Percentiles rank a stretch among this genome's conserved stretches.
phyloP scores from a whole-genome alignment of 2,888 invertebrate species.

The Drosophila melanosoma region DNA sequence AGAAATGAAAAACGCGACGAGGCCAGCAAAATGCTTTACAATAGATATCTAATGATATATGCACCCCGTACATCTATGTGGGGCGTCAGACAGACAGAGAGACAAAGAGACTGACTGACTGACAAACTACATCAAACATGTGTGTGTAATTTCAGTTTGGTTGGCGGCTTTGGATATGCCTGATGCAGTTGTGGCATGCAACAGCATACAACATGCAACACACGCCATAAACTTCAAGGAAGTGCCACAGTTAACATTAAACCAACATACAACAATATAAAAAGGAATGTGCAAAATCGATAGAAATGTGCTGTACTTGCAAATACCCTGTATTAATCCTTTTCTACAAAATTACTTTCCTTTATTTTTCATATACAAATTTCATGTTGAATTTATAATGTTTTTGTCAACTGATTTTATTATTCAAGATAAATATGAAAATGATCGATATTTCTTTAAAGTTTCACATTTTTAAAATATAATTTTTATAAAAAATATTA shows the following conservation, averaged over 20 bases:
- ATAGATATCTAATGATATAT: constrained; percentile 48
- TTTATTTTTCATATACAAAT: neutral
- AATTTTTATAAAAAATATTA: no score
- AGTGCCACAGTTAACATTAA: constrained; percentile 57
- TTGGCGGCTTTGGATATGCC: constrained; percentile 51
- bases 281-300: constrained; percentile 9
- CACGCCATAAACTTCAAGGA: constrained; percentile 70
- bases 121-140: neutral
- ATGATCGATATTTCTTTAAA: neutral
- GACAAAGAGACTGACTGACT: constrained; percentile 38
- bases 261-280: constrained; percentile 8
- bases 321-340: constrained; percentile 15
- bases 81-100: constrained; percentile 48
- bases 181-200: constrained; percentile 65
- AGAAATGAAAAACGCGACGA: constrained; percentile 77
- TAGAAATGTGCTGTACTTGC: neutral
- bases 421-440: neutral
- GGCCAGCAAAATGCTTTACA: constrained; percentile 62
- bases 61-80: constrained; percentile 46
- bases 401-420: neutral
- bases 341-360: neutral
- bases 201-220: constrained; percentile 60
- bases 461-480: neutral
- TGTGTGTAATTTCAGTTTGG: constrained; percentile 9
- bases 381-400: neutral